Conservation (phyloP, 2,888 invertebrate species). For the Malacosoma neustria region DNA sequence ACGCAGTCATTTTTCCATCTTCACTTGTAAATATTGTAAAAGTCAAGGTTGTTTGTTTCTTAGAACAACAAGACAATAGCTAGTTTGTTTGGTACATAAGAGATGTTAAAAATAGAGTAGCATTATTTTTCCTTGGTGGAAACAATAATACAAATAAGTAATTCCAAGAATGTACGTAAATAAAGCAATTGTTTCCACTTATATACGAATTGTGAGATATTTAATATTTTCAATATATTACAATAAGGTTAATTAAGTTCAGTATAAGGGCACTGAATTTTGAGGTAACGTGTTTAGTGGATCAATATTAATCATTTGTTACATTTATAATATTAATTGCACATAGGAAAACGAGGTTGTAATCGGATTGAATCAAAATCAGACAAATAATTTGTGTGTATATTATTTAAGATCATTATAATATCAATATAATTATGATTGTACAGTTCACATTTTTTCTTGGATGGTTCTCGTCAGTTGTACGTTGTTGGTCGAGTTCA, state of each 20-base stretch:
- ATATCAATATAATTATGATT: constrained; percentile 50
- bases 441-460: constrained; percentile 57
- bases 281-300: constrained; percentile 32
- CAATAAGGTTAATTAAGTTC: background rate
- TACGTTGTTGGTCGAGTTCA: constrained; percentile 46
- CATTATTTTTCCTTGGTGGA: no score
- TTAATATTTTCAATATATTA: background rate
- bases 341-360: constrained; percentile 72
- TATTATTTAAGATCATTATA: constrained; percentile 61
- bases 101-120: no score
- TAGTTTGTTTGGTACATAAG: no score
- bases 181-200: no score
- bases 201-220: background rate
- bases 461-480: constrained; percentile 42
- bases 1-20: no score
- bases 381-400: constrained; percentile 73
- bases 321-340: constrained; percentile 50
- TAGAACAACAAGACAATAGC: no score
- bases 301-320: constrained; percentile 49
- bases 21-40: no score
- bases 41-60: no score
- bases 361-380: constrained; percentile 53
- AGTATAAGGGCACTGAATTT: constrained; percentile 54
- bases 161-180: no score
- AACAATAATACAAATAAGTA: no score